A percentile compares a stretch with the other conserved stretches of the same genome.
Conservation (phyloP, 2,888 invertebrate genomes). For the Callyntrura sp. region DNA sequence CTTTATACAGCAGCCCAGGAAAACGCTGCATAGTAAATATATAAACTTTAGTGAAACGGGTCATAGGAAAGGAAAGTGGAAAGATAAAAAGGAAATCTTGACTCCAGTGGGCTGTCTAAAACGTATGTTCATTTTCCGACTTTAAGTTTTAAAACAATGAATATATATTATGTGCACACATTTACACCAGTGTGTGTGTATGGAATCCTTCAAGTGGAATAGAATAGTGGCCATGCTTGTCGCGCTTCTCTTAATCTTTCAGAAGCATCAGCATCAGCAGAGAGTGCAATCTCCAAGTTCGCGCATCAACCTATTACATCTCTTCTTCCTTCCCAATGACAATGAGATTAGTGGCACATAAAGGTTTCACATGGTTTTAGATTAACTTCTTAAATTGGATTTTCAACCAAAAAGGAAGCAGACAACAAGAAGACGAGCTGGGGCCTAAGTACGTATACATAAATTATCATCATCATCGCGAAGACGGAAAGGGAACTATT, state of each 20-base stretch:
- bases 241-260: not conserved
- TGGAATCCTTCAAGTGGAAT: not conserved
- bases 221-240: not conserved
- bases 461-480: constrained; percentile 78
- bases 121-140: constrained; percentile 25
- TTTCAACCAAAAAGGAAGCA: constrained; percentile 63
- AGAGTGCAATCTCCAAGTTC: not conserved
- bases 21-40: too few relatives aligned
- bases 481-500: constrained; percentile 65
- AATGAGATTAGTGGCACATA: constrained; percentile 77
- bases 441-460: constrained; percentile 66
- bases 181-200: not conserved
- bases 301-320: not conserved
- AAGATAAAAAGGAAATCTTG: constrained; percentile 27
- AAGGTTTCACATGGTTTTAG: constrained; percentile 75
- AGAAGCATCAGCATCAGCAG: not conserved
- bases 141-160: constrained; percentile 12
- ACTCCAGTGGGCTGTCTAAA: constrained; percentile 3
- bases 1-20: too few relatives aligned
- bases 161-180: not conserved
- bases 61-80: not conserved
- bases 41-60: not conserved
- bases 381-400: constrained; percentile 78
- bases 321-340: constrained; percentile 68
- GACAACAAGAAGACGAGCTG: constrained; percentile 21